Percentiles rank a stretch among this genome's conserved stretches.
Conservation (phyloP, 1,140 invertebrate genomes). For the Heliothis subflexa region DNA sequence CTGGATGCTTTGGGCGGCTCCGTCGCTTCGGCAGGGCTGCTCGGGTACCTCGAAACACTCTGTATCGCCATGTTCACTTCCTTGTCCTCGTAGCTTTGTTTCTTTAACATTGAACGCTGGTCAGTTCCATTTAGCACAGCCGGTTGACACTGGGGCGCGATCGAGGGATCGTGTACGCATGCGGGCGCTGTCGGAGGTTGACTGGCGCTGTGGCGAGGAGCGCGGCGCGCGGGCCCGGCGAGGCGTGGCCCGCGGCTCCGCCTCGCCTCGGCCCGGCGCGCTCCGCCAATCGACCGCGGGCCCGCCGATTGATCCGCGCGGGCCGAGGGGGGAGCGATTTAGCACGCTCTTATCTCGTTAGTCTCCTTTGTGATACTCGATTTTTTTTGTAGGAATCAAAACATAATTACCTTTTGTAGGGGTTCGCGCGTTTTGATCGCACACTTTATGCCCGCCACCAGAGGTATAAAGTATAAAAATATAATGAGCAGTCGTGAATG, state of each 20-base stretch:
- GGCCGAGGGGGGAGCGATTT: conserved; percentile 79
- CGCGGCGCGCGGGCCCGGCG: conserved; percentile 46
- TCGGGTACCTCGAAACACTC: conserved; percentile 83
- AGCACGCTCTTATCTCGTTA: conserved; percentile 86
- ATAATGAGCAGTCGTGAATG: conserved; percentile 84
- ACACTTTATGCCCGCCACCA: conserved; percentile 81
- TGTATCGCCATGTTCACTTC: conserved; percentile 87
- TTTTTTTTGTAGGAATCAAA: conserved; percentile 86
- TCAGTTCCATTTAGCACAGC: conserved; percentile 84
- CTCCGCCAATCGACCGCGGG: conserved; percentile 81
- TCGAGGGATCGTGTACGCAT: conserved; percentile 82
- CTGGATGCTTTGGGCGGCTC: conserved; percentile 87
- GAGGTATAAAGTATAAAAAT: conserved; percentile 85
- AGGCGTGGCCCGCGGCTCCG: conserved; percentile 65
- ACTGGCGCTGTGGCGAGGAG: conserved; percentile 68
- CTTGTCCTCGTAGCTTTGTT: conserved; percentile 81
- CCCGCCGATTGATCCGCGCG: conserved; percentile 79
- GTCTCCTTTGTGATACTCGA: conserved; percentile 85
- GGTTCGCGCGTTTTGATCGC: conserved; percentile 84
- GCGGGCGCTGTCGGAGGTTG: conserved; percentile 80
- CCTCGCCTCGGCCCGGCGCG: conserved; percentile 64
- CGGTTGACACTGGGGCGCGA: conserved; percentile 71
- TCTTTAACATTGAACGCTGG: conserved; percentile 84
- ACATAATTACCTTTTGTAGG: conserved; percentile 86
- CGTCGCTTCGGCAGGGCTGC: conserved; percentile 86